phyloP scores from a whole-genome alignment of 2,888 invertebrate genomes.

The Pristionchus maxplancki region DNA sequence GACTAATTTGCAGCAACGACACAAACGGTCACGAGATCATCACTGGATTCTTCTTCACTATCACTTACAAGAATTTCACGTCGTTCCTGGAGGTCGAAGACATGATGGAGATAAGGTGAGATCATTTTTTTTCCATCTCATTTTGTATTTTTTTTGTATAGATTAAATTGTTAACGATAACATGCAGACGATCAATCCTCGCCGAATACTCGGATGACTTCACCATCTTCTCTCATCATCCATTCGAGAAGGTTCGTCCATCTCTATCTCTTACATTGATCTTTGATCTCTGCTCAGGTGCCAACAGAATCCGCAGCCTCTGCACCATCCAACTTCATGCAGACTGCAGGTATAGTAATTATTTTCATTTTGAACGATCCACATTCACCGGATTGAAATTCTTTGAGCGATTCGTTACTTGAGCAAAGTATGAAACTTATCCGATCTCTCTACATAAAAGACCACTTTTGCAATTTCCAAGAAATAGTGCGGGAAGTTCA shows the following conservation, averaged over 20 bases:
- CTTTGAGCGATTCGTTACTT: no score
- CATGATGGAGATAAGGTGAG: conserved; percentile 62
- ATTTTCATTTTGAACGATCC: background rate
- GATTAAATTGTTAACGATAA: no score
- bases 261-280: background rate
- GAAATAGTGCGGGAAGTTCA: background rate
- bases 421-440: background rate
- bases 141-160: background rate
- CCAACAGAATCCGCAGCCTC: conserved; percentile 74
- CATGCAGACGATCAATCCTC: conserved; percentile 64
- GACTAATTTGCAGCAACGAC: conserved; percentile 59
- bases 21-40: conserved; percentile 64
- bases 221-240: conserved; percentile 73
- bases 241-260: conserved; percentile 69
- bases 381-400: background rate
- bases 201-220: conserved; percentile 64
- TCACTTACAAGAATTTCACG: conserved; percentile 72
- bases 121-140: background rate
- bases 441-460: background rate
- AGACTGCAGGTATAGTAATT: conserved; percentile 61
- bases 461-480: background rate
- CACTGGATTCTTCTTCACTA: conserved; percentile 72
- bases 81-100: conserved; percentile 73
- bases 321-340: conserved; percentile 74
- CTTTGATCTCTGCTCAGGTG: conserved; percentile 53